A percentile compares a stretch with the other conserved stretches of the same genome.
Evolutionary conservation across 2,888 invertebrate genomes (phyloP).

Genomic region (Eupeodes luniger): DNA sequence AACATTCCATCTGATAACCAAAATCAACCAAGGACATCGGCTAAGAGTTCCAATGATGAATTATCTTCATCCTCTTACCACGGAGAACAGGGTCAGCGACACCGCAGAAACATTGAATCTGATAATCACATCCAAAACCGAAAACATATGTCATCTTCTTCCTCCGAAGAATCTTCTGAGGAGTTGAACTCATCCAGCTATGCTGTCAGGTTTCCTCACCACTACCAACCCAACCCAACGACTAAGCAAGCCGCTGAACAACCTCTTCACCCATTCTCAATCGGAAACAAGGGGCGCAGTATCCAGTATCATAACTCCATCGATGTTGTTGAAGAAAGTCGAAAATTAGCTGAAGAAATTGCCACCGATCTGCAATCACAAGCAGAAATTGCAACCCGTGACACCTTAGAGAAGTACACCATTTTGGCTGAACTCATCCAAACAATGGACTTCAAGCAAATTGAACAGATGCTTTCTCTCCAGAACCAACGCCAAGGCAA

Average conservation of each 20-base stretch:
- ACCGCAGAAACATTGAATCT: conserved; percentile 36
- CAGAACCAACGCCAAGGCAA: conserved; percentile 78
- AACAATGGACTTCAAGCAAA: conserved; percentile 87
- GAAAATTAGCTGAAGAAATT: conserved; percentile 85
- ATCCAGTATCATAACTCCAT: conserved; percentile 80
- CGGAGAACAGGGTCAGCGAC: conserved; percentile 42
- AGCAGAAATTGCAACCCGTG: conserved; percentile 85
- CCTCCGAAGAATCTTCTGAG: conserved; percentile 70
- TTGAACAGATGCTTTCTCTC: conserved; percentile 84
- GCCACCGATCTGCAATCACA: conserved; percentile 86
- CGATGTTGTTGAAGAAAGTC: conserved; percentile 79
- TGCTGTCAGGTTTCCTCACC: conserved; percentile 48
- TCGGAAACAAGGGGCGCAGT: conserved; percentile 85
- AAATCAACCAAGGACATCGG: conserved; percentile 77
- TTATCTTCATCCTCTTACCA: conserved; percentile 73
- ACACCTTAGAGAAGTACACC: conserved; percentile 88
- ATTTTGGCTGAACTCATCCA: conserved; percentile 86
- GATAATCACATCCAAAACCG: conserved; percentile 44
- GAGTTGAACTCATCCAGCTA: conserved; percentile 49
- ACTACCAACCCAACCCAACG: conserved; percentile 80
- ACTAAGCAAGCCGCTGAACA: conserved; percentile 83
- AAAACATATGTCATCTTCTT: conserved; percentile 51
- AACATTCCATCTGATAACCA: conserved; percentile 81
- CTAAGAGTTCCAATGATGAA: conserved; percentile 35
- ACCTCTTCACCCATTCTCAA: conserved; percentile 84